These are phyloP conservation scores for Drosophila neotestacea DNA, from an alignment of 2,888 invertebrate genomes.

Conservation along the genomic window DNA sequence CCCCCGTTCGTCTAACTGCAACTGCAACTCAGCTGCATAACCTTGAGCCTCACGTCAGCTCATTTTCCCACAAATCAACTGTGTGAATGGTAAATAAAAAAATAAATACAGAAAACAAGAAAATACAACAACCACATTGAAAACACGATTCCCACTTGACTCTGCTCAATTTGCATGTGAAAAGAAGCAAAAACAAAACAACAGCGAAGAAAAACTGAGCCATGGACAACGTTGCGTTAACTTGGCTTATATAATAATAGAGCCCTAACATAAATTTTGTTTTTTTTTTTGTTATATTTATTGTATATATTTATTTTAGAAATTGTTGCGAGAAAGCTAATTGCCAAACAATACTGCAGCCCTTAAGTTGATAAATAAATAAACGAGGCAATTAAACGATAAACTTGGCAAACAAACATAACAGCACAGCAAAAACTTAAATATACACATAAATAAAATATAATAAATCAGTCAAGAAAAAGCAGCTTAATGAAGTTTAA, in stretches of 20 bases:
- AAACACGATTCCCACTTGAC: conserved; percentile 65
- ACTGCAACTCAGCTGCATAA: conserved; percentile 36
- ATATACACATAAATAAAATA: conserved; percentile 9
- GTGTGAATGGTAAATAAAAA: conserved; percentile 42
- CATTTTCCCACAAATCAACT: conserved; percentile 63
- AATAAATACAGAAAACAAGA: conserved; percentile 15
- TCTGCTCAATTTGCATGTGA: conserved; percentile 57
- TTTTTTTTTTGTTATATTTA: background rate
- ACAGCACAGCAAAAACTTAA: conserved; percentile 1
- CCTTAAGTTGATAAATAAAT: conserved; percentile 6
- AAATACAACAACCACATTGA: conserved; percentile 26
- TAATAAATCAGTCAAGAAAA: background rate
- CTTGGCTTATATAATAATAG: conserved; percentile 22
- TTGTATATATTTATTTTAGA: conserved; percentile 3
- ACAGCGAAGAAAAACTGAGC: conserved; percentile 41
- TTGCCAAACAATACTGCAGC: conserved; percentile 21
- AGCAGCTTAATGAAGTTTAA: background rate
- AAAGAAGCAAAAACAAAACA: conserved; percentile 4
- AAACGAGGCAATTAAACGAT: conserved; percentile 27
- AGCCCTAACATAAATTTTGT: background rate
- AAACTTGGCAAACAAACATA: conserved; percentile 18
- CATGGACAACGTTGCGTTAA: conserved; percentile 44
- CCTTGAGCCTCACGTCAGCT: conserved; percentile 47
- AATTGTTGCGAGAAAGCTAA: conserved; percentile 16
- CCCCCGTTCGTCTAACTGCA: conserved; percentile 42